A percentile compares a stretch with the other conserved stretches of the same genome.
Conservation (phyloP, 2,113 vertebrate genomes). For the Rhea pennata region DNA sequence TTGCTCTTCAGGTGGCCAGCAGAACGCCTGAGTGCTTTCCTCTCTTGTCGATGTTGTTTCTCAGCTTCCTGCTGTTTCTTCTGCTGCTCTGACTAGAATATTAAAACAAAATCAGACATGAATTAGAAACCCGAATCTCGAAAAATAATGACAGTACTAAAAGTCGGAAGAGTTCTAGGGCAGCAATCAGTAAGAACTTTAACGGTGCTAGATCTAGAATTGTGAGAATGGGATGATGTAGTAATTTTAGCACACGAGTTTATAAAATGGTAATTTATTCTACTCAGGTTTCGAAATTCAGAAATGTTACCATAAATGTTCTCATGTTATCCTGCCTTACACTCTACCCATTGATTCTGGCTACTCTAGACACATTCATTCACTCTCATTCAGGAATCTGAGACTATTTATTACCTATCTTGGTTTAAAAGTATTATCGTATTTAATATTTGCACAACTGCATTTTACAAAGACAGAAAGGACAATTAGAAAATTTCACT, state of each 20-base stretch:
- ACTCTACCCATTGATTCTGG: background rate
- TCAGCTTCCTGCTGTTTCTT: conserved; percentile 89
- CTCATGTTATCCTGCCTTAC: background rate
- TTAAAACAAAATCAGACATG: background rate
- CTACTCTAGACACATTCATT: background rate
- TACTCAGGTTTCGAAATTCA: background rate
- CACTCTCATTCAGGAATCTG: background rate
- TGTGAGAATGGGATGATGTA: background rate
- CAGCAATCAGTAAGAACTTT: background rate
- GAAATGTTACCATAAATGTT: background rate
- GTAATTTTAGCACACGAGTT: background rate
- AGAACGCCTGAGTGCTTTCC: conserved; percentile 87
- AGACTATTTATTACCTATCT: background rate
- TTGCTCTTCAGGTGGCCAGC: conserved; percentile 84
- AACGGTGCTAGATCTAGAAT: background rate
- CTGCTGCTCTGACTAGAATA: conserved; percentile 89
- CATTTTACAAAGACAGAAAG: background rate
- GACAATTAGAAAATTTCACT: background rate
- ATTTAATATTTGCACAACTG: background rate
- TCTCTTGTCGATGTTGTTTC: conserved; percentile 87
- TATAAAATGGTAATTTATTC: background rate
- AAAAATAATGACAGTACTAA: background rate
- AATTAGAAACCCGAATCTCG: background rate
- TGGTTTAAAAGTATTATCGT: background rate
- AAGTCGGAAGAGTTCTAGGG: background rate